These are phyloP conservation scores for Tapirus indicus DNA, from an alignment of 2,797 vertebrate species.

Conservation along the genomic window DNA sequence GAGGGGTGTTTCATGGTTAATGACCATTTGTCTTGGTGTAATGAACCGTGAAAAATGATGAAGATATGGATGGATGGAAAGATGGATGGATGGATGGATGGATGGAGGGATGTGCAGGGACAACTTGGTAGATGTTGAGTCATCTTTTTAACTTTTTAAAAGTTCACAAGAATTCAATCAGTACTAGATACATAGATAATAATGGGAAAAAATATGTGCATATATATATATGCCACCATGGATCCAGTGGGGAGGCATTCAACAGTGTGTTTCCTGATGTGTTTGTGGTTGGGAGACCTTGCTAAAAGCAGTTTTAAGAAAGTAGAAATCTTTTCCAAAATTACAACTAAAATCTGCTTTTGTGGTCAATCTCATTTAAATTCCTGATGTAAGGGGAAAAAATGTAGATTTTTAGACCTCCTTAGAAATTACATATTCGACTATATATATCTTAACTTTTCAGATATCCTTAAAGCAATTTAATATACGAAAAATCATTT, in stretches of 20 bases:
- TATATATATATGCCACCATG: too few relatives aligned
- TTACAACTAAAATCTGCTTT: not conserved
- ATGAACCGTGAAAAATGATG: not conserved
- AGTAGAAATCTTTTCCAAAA: not conserved
- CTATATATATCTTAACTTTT: not conserved
- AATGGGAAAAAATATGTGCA: not conserved
- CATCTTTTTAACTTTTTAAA: not conserved
- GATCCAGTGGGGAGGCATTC: rapidly evolving
- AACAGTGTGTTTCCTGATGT: rapidly evolving
- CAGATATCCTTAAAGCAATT: not conserved
- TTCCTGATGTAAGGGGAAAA: not conserved
- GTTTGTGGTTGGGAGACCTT: not conserved
- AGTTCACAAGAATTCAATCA: not conserved
- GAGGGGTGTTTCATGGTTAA: not conserved
- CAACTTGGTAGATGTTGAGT: not conserved
- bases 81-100: too few relatives aligned
- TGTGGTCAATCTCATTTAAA: not conserved
- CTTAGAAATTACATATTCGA: not conserved
- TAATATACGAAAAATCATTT: not conserved
- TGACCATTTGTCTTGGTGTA: not conserved
- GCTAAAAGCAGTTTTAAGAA: not conserved
- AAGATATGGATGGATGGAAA: not conserved
- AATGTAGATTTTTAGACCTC: not conserved
- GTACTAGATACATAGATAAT: not conserved
- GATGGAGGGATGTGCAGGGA: not conserved